These are phyloP conservation scores for Machimus atricapillus DNA, from an alignment of 2,888 invertebrate genomes.

Conservation along the genomic window DNA sequence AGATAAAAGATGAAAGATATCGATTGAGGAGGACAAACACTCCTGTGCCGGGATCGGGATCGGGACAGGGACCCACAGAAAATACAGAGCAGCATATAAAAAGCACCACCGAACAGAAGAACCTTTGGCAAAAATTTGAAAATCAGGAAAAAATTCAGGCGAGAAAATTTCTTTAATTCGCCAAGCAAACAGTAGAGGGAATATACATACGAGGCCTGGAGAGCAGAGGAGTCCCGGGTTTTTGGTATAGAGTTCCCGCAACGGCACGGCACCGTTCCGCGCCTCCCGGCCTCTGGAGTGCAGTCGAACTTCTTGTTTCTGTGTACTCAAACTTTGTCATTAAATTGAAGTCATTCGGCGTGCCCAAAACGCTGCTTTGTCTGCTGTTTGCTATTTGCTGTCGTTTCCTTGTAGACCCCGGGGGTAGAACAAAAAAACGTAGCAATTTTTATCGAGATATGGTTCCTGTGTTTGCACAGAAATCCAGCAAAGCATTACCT, in stretches of 20 bases:
- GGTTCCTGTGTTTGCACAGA: background rate
- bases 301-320: constrained; percentile 9
- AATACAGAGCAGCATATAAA: background rate
- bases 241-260: background rate
- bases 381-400: background rate
- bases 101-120: background rate
- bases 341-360: constrained; percentile 23
- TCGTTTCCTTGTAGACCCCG: background rate
- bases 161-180: constrained; percentile 18
- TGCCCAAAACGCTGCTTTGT: background rate
- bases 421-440: background rate
- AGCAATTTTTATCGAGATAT: background rate
- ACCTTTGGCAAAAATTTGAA: background rate
- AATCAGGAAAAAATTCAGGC: background rate
- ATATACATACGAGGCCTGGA: background rate
- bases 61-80: background rate
- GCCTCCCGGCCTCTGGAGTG: background rate
- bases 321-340: constrained; percentile 15
- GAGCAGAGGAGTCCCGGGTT: background rate
- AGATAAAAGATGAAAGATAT: constrained; percentile 25
- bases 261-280: background rate
- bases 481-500: background rate
- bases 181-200: background rate
- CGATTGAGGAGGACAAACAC: background rate
- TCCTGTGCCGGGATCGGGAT: background rate